Evolutionary conservation across 2,113 vertebrate genomes (phyloP), one percentile per base, ranked within the genome.

Genomic region (Phycodurus eques): DNA sequence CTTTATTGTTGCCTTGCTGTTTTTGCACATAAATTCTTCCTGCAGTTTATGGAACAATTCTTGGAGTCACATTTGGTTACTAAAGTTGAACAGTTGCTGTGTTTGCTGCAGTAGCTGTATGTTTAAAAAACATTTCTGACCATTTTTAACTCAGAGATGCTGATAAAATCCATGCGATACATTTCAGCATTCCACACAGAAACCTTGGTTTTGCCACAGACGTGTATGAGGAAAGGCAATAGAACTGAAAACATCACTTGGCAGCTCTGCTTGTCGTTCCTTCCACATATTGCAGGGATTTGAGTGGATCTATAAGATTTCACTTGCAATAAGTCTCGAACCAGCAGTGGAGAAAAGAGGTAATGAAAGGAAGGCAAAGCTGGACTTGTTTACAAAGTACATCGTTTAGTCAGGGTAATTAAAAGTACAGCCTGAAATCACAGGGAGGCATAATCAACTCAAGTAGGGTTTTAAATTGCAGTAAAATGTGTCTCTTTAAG

Each of bases 401-500:
- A 67, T 39, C 68, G 73, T 84, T 70, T 70, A 73, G 70, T 27
- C 4, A 14, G 4, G 44, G 46, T 71, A 77, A 84, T 86, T 80
- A 83, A 81, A 89, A 86, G 66, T 61, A 74, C 59, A 77, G 19
- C 7, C 8, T 73, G 70, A 17, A 71, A 54, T 68, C 68, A 73
- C 53, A 47, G 71, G 31, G 63, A 75, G 44, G 68, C 44, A 39
- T 70, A 70, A 81, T 70, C 46, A 72, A 60, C 67, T 61, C 49
- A 86, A 83, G 84, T 78, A 81, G 70, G 51, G 62, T 51, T 79
- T 76, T 31, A 67, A 83, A 83, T 71, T 57, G 59, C 31, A 74
- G 43, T 70, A n/a, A 71, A 78, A 53, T 17, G 2, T 35, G 83
- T 70, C 80, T 87, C 77, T 71, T 86, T 73, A 75, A 80, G 72